Evolutionary conservation across 2,797 vertebrate genomes (phyloP).

Genomic region (Gymnodraco acuticeps): DNA sequence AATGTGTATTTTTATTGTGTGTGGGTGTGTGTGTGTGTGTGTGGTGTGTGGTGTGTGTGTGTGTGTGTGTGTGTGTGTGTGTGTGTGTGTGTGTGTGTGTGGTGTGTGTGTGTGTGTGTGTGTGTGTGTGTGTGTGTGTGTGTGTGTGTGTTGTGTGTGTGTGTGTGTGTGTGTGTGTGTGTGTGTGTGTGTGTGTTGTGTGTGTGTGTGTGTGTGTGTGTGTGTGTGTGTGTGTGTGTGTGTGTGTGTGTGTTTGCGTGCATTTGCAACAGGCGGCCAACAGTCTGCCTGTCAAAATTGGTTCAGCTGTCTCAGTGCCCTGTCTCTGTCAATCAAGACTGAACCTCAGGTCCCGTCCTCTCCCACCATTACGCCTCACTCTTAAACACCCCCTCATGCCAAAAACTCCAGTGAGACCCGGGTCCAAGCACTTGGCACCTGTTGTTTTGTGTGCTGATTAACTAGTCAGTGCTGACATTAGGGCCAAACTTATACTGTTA

Average conservation of each 20-base stretch:
- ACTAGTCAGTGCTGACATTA: slow-evolving; percentile 36
- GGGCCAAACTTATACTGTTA: not conserved
- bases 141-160: slow-evolving; percentile 50
- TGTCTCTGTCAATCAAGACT: slow-evolving; percentile 75
- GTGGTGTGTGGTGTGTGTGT: slow-evolving; percentile 31
- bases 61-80: slow-evolving; percentile 41
- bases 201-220: slow-evolving; percentile 53
- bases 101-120: slow-evolving; percentile 37
- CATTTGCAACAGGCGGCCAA: slow-evolving; percentile 50
- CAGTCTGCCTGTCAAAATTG: slow-evolving; percentile 56
- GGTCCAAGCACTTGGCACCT: slow-evolving; percentile 45
- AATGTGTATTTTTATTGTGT: slow-evolving; percentile 50
- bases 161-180: slow-evolving; percentile 60
- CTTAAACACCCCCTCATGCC: slow-evolving; percentile 3
- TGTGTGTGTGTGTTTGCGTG: slow-evolving; percentile 44
- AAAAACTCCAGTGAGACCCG: not conserved
- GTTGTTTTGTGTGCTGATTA: slow-evolving; percentile 43
- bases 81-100: slow-evolving; percentile 38
- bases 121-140: slow-evolving; percentile 36
- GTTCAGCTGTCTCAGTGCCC: slow-evolving; percentile 76
- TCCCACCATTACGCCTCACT: slow-evolving; percentile 36
- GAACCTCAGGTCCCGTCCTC: slow-evolving; percentile 39
- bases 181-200: slow-evolving; percentile 55
- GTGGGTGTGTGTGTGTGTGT: slow-evolving; percentile 51
- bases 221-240: slow-evolving; percentile 60